Base-by-base conservation (phyloP, 2,888 invertebrate species). In the Tenthredo notha region DNA sequence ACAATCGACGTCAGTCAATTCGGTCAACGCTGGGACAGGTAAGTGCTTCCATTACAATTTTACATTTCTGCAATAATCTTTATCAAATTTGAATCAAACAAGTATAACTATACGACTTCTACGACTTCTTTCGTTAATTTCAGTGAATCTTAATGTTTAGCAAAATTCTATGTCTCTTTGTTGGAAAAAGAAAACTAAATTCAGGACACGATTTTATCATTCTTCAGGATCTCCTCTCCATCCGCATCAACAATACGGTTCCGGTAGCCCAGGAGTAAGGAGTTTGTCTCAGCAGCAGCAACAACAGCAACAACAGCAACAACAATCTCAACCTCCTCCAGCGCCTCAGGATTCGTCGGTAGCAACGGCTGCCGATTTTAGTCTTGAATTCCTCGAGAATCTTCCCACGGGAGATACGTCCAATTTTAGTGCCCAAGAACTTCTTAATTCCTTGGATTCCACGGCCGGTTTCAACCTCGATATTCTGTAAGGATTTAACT, bases 301-400 rank as follows among this genome's bases (percentile, higher is more conserved):
- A 84, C 90, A 88, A 21, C 89, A 90, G 1, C 90, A 90, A 84
- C 91, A 90, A 85, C 90, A 88, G 21, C 89, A 90, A 47, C 94
- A 90, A 84, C 90, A 87, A 85, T 88, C 67, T 67, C 91, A 90
- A 92, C 89, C 91, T 70, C 88, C 90, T 21, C 88, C 90, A 37
- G 90, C 91, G 77, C 89, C 89, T 21, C 87, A 87, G 21, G 92
- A 93, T 85, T 90, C 90, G 65, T 92, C 91, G 86, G 92, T 92
- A 33, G 88, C 89, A n/a, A 88, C 91, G 77, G 91, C 92, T 4
- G 92, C 94, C 7, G 97, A 98, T 94, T 97, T 98, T 93, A 96
- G 96, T 93, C 95, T 98, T 90, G 98, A 98, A 94, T 97, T 98
- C 94, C 95, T 98, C 87, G 98, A 98, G 93, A 97, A 96, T 94